A percentile compares a stretch with the other conserved stretches of the same genome.
phyloP scores from a whole-genome alignment of 2,113 vertebrate genomes.

The Saguinus imperator region DNA sequence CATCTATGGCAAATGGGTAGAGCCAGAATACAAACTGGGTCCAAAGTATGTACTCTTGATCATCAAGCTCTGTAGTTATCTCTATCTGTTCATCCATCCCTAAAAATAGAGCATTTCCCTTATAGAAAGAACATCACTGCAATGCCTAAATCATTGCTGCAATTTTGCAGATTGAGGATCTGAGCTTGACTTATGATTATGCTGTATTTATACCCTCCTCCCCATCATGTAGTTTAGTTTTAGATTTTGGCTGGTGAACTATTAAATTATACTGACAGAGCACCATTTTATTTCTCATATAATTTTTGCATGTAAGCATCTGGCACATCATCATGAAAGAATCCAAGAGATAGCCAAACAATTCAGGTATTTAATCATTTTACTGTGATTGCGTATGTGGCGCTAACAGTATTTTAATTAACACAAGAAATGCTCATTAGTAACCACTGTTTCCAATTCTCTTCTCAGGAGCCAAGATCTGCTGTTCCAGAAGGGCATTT shows the following conservation, averaged over 20 bases:
- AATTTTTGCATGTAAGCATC: slow-evolving; percentile 27
- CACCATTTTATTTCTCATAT: background rate
- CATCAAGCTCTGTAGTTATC: background rate
- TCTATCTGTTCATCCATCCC: background rate
- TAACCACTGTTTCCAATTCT: slow-evolving; percentile 37
- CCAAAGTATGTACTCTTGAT: background rate
- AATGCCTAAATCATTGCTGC: background rate
- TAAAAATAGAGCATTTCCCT: slow-evolving; percentile 3
- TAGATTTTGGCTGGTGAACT: background rate
- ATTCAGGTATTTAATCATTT: background rate
- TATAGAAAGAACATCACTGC: background rate
- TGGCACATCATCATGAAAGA: slow-evolving; percentile 8
- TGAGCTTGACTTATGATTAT: background rate
- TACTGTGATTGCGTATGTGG: background rate
- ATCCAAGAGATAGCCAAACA: background rate
- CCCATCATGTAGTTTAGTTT: background rate
- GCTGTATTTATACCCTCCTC: background rate
- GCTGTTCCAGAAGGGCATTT: background rate
- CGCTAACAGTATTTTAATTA: background rate
- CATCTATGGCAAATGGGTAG: background rate
- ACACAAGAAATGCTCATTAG: slow-evolving; percentile 39
- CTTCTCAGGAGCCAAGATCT: slow-evolving; percentile 1
- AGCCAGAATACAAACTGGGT: background rate
- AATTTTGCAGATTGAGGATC: background rate
- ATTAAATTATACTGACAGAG: slow-evolving; percentile 28